Conservation (phyloP, 92 coral and sea anemone species). For the Galaxea fascicularis region DNA sequence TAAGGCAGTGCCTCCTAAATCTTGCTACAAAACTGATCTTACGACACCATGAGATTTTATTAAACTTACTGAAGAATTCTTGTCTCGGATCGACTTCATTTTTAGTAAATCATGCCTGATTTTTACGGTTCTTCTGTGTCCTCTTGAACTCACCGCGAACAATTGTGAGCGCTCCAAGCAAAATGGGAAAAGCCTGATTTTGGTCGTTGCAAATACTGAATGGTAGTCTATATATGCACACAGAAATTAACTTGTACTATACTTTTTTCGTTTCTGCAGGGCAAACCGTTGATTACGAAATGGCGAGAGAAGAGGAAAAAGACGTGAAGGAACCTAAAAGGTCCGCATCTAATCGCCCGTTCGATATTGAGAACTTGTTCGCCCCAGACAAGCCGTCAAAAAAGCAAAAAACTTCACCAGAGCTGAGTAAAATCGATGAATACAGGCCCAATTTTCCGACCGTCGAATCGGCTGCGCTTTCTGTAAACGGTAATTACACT, state of each 20-base stretch:
- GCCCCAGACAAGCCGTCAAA: slow-evolving; percentile 77
- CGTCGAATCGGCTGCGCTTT: slow-evolving; percentile 44
- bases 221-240: slow-evolving; percentile 26
- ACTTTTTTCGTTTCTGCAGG: slow-evolving; percentile 48
- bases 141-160: background rate
- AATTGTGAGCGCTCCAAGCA: background rate
- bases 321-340: slow-evolving; percentile 30
- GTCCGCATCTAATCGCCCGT: slow-evolving; percentile 74
- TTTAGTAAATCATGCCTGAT: background rate
- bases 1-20: background rate
- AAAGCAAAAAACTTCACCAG: slow-evolving; percentile 27
- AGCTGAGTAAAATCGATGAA: slow-evolving; percentile 31
- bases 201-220: background rate
- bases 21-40: background rate
- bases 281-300: slow-evolving; percentile 11
- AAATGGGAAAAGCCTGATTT: slow-evolving; percentile 17
- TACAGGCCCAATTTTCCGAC: slow-evolving; percentile 23
- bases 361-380: slow-evolving; percentile 89
- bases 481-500: slow-evolving; percentile 51
- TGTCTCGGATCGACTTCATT: background rate
- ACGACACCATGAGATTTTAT: background rate
- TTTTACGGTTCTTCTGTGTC: background rate
- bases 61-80: slow-evolving; percentile 17
- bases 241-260: slow-evolving; percentile 23
- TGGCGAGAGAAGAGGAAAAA: slow-evolving; percentile 46